Evolutionary conservation across 1,140 invertebrate genomes (phyloP), one percentile per base, ranked within the genome.

Genomic region (Drosophila tsacasi): DNA sequence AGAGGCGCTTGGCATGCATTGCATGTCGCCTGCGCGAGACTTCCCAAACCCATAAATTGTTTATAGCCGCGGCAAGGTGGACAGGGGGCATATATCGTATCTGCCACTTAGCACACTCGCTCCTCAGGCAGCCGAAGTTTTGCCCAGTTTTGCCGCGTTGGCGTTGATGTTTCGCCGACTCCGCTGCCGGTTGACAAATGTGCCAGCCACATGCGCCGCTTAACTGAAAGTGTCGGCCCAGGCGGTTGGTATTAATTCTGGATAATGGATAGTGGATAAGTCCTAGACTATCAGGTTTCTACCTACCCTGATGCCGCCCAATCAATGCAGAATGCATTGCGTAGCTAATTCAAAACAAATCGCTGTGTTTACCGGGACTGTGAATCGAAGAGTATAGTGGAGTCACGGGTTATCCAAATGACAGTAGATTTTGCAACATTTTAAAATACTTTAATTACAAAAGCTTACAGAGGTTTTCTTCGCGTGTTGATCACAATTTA

Each of bases 31-130:
- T 25, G 58, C 12, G 30, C 46, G 32, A 37, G 76, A 90, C 85
- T 81, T 85, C 85, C 85, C 85, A 90, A 85, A 82, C 81, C 67
- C 86, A 89, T 89, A 89, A 90, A 89, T 89, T 90, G 75, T 79
- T 89, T 90, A 89, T 89, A 63, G 85, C 81, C 73, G 42, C 57
- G 35, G 40, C 23, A 25, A 69, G 72, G 76, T 79, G 76, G 77
- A 67, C 63, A 50, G 46, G 27, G 42, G n/a, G 67, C 49, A 42
- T 46, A 54, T 69, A 71, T 74, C n/a, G 50, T 52, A 49, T 76
- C 74, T 61, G 64, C 27, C 81, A 84, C 78, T 89, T 89, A 76
- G 52, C 52, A 79, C 79, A 81, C 81, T 76, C 63, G 71, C 50
- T 65, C 42, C 49, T 58, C 30, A 21, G 71, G 23, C 69, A 76